Percentiles rank a stretch among this genome's conserved stretches.
phyloP scores from a whole-genome alignment of 2,888 invertebrate genomes.

The Orgyia antiqua region DNA sequence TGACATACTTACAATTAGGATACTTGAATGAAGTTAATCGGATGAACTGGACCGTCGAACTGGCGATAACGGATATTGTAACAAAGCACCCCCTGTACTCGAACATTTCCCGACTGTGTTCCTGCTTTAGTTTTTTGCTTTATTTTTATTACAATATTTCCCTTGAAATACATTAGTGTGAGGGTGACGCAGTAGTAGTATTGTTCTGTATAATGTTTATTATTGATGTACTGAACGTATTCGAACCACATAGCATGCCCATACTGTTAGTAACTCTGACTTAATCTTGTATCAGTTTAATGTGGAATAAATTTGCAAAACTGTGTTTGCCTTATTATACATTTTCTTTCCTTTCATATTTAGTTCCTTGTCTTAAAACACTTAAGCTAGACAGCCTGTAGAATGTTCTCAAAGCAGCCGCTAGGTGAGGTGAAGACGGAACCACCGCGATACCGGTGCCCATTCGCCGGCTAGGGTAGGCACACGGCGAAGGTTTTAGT shows the following conservation, averaged over 20 bases:
- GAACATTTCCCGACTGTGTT: conserved; percentile 76
- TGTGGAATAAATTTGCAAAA: conserved; percentile 79
- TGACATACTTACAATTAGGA: conserved; percentile 77
- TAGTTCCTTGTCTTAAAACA: too few species aligned
- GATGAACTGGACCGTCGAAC: conserved; percentile 61
- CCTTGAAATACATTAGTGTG: conserved; percentile 74
- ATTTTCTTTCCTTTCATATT: conserved; percentile 44
- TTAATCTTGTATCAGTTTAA: conserved; percentile 77
- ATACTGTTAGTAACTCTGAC: conserved; percentile 72
- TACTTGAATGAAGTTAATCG: conserved; percentile 63
- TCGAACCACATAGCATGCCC: conserved; percentile 72
- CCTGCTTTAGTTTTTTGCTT: conserved; percentile 78
- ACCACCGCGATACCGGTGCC: too few species aligned
- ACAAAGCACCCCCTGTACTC: conserved; percentile 66
- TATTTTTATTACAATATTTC: conserved; percentile 73
- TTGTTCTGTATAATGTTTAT: conserved; percentile 73
- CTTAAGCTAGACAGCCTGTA: too few species aligned
- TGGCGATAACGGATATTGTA: conserved; percentile 65
- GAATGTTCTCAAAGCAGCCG: too few species aligned
- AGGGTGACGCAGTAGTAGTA: conserved; percentile 74
- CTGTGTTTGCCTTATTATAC: conserved; percentile 77
- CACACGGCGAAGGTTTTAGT: too few species aligned
- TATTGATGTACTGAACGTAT: conserved; percentile 72
- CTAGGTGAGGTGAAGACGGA: too few species aligned
- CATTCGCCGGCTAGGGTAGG: too few species aligned